A percentile compares a stretch with the other conserved stretches of the same genome.
These are phyloP conservation scores for Mastigias papua DNA, from an alignment of 30 jellyfish, hydroid and myxozoan genomes.

Conservation along the genomic window DNA sequence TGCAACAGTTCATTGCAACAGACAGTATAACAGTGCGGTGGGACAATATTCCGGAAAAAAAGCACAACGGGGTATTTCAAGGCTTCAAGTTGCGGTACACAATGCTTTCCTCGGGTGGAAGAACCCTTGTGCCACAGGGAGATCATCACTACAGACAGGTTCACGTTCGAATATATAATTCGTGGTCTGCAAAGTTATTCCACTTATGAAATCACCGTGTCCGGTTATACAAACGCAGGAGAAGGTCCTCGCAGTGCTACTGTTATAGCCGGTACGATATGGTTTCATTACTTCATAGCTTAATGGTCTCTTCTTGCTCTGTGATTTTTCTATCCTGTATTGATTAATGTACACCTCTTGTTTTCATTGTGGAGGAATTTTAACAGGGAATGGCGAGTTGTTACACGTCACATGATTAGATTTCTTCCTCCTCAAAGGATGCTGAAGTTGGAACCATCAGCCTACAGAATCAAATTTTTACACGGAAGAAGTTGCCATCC, in stretches of 20 bases:
- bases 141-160: conserved; percentile 12
- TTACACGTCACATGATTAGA: no score
- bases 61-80: conserved; percentile 38
- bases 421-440: no score
- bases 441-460: no score
- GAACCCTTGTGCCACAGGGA: neutral
- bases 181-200: conserved; percentile 47
- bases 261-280: conserved; percentile 10
- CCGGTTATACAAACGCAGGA: conserved; percentile 48
- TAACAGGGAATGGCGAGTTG: no score
- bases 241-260: conserved; percentile 29
- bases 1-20: neutral
- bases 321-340: no score
- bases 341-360: no score
- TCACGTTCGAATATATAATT: conserved; percentile 7
- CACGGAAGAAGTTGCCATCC: no score
- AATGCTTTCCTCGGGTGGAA: conserved; percentile 1
- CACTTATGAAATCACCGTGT: conserved; percentile 16
- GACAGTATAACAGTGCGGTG: conserved; percentile 1
- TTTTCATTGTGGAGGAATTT: no score
- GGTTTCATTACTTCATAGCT: no score
- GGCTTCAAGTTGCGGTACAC: conserved; percentile 49
- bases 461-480: no score
- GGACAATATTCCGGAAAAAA: conserved; percentile 16
- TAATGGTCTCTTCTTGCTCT: no score